Percentiles rank a stretch among this genome's conserved stretches.
phyloP scores from a whole-genome alignment of 2,113 vertebrate species.

The Oophaga pumilio region DNA sequence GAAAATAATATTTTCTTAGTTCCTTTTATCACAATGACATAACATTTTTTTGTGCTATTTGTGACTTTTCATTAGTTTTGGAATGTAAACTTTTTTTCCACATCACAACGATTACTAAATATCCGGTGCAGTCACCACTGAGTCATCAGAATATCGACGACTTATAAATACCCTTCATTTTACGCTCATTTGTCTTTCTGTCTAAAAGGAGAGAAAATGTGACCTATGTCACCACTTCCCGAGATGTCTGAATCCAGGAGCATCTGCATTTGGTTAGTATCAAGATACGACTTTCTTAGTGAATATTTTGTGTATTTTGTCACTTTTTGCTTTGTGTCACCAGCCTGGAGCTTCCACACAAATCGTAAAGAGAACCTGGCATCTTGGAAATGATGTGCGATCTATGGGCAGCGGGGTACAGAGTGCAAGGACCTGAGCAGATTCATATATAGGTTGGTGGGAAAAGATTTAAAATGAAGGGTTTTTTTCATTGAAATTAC shows the following conservation, averaged over 20 bases:
- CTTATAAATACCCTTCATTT: not conserved
- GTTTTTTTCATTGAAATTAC: no score
- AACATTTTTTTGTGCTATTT: not conserved
- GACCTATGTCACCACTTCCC: not conserved
- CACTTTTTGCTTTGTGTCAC: not conserved
- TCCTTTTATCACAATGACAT: not conserved
- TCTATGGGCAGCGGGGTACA: no score
- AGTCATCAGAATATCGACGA: slow-evolving; percentile 25
- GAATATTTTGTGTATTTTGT: not conserved
- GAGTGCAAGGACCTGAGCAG: no score
- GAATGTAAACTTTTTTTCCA: not conserved
- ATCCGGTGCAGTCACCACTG: slow-evolving; percentile 21
- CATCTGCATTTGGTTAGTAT: slow-evolving; percentile 20
- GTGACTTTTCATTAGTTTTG: not conserved
- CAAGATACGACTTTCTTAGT: not conserved
- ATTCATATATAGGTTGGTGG: no score
- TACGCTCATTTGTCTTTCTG: not conserved
- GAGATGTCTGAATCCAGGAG: not conserved
- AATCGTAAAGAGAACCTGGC: not conserved
- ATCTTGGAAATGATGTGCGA: no score
- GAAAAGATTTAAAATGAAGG: no score
- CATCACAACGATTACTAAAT: slow-evolving; percentile 2
- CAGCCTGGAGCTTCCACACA: not conserved
- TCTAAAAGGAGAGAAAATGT: not conserved
- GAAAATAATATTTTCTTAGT: not conserved